Base-by-base conservation (phyloP, 2,113 vertebrate species). In the Polypterus senegalus region DNA sequence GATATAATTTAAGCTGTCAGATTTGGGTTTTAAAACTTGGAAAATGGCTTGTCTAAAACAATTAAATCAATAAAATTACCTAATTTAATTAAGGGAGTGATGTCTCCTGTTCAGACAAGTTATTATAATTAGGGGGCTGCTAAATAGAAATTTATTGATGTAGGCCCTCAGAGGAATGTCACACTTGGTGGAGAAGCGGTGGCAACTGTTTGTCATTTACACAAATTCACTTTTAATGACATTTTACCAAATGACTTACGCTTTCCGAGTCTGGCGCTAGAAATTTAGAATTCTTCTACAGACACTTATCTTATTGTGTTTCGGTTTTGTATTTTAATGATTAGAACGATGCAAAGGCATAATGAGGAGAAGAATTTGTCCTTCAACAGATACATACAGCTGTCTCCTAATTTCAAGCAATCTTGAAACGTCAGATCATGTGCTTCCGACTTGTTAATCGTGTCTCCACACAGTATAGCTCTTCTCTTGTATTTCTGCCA, bases 31-130 rank as follows among this genome's bases (percentile, higher is more conserved):
- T 61, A n/a, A 68, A 67, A 69, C 70, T 70, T 48, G 0, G 65
- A 58, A 59, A 77, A 71, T 54, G 67, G 68, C 78, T 79, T 83
- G 81, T 85, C 83, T 80, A 73, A 80, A 83, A 82, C 75, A 81
- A 83, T 83, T 79, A 83, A 49, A 73, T 66, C 76, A 74, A 77
- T 70, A 77, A 76, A 76, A 74, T 69, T 74, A 71, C 76, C 62
- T 81, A 77, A 85, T 83, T 78, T 64, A 77, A 83, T 79, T 74
- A 79, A 78, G 64, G 49, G 59, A 70, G 72, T 68, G 71, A 75
- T 57, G 70, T 76, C 73, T 69, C 65, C 48, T 78, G 77, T 76
- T 71, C 74, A 61, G 71, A 76, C 70, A 71, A 73, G 75, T 77
- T 71, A 70, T 76, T 70, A 58, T 62, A 68, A 67, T 75, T 71